These are phyloP conservation scores for Ancistrus triradiatus DNA, from an alignment of 2,113 vertebrate species.

Conservation along the genomic window DNA sequence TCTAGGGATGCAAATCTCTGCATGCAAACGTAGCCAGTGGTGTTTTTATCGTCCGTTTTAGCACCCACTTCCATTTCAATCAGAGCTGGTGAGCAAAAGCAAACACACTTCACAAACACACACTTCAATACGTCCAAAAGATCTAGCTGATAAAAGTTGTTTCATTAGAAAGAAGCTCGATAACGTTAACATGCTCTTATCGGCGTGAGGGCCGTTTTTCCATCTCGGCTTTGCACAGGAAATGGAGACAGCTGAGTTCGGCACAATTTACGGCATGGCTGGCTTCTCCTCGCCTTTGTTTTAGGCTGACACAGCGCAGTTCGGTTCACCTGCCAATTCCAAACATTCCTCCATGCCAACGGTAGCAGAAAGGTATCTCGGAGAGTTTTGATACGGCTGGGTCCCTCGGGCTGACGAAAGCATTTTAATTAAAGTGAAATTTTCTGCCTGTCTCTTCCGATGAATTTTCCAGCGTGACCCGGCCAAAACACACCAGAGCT, in stretches of 20 bases:
- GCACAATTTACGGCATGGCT: constrained; percentile 26
- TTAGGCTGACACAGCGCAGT: constrained; percentile 24
- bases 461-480: background rate
- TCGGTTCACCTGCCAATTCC: constrained; percentile 16
- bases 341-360: constrained; percentile 22
- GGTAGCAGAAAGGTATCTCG: constrained; percentile 16
- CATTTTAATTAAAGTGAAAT: constrained; percentile 37
- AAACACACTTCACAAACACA: too few species aligned
- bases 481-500: constrained; percentile 12
- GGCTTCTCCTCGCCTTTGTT: constrained; percentile 9
- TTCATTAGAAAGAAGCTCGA: too few species aligned
- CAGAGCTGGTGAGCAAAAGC: too few species aligned
- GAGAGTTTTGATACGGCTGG: constrained; percentile 15
- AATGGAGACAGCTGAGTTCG: constrained; percentile 4
- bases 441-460: constrained; percentile 13
- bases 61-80: too few species aligned
- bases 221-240: background rate
- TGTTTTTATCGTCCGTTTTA: too few species aligned
- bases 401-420: constrained; percentile 14
- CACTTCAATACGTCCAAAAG: too few species aligned
- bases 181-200: background rate
- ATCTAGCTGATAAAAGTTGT: too few species aligned
- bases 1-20: too few species aligned
- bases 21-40: too few species aligned
- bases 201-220: background rate